These are phyloP conservation scores for Andrena chrysosceles DNA, from an alignment of 2,888 invertebrate species.

Conservation along the genomic window DNA sequence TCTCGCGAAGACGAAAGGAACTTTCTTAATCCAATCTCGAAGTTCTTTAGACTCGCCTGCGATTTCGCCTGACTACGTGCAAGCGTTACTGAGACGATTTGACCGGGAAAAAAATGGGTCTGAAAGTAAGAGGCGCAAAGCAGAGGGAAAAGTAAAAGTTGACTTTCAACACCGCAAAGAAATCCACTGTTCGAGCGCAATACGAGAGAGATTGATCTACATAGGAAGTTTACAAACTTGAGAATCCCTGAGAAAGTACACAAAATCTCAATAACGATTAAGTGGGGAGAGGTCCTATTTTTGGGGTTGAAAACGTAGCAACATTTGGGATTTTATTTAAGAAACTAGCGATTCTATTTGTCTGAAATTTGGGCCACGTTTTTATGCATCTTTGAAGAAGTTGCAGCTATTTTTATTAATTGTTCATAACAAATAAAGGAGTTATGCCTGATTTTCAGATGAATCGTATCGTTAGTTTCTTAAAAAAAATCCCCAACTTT, in stretches of 20 bases:
- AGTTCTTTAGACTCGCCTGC: background rate
- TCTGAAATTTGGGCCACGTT: too few species aligned
- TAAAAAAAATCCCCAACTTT: too few species aligned
- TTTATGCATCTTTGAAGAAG: too few species aligned
- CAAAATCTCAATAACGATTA: background rate
- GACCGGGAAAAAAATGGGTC: background rate
- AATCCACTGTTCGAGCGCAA: background rate
- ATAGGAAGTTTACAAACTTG: background rate
- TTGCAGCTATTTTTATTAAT: too few species aligned
- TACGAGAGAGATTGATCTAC: background rate
- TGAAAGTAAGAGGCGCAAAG: conserved; percentile 17
- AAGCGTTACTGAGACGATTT: too few species aligned
- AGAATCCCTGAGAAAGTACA: background rate
- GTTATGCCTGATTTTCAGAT: too few species aligned
- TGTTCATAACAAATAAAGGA: too few species aligned
- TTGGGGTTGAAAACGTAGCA: too few species aligned
- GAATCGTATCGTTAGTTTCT: too few species aligned
- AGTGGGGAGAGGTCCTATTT: too few species aligned
- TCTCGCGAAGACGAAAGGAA: background rate
- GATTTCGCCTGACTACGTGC: background rate
- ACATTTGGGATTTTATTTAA: too few species aligned
- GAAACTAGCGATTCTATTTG: too few species aligned
- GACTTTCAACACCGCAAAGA: conserved; percentile 1
- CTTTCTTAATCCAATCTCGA: background rate
- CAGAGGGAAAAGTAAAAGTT: conserved; percentile 23